phyloP scores from a whole-genome alignment of 1,140 invertebrate species.

The Phortica variegata region DNA sequence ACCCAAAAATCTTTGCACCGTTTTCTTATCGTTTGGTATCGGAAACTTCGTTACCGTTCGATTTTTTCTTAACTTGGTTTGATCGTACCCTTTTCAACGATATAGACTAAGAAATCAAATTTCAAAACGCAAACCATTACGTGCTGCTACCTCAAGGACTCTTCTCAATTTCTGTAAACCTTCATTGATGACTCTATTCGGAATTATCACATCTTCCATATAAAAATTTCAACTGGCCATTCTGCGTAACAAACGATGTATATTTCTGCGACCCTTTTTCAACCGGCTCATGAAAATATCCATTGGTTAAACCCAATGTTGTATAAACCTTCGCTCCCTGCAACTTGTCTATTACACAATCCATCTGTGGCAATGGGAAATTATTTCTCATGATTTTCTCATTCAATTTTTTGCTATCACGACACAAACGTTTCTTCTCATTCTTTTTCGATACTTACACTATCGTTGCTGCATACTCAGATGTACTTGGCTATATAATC shows the following conservation, averaged over 20 bases:
- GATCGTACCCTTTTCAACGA: no score
- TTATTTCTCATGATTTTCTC: constrained; percentile 38
- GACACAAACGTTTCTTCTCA: constrained; percentile 41
- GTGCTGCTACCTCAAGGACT: background rate
- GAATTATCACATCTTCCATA: background rate
- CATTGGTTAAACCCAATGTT: constrained; percentile 5
- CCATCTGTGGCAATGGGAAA: constrained; percentile 32
- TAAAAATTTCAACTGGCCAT: constrained; percentile 6
- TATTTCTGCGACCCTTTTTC: constrained; percentile 2
- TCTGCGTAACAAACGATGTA: constrained; percentile 6
- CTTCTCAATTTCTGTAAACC: background rate
- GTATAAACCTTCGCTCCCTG: constrained; percentile 2
- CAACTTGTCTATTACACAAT: constrained; percentile 20
- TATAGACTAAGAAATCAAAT: constrained; percentile 7
- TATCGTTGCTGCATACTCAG: constrained; percentile 40
- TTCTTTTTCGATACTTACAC: constrained; percentile 47
- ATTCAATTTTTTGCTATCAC: constrained; percentile 55
- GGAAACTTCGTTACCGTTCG: constrained; percentile 7
- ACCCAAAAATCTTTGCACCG: constrained; percentile 5
- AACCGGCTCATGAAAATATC: constrained; percentile 5
- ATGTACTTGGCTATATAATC: constrained; percentile 30
- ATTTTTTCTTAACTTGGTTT: no score
- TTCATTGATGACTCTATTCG: background rate
- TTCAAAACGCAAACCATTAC: background rate
- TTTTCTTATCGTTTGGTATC: background rate